Percentiles rank a stretch among this genome's conserved stretches.
Evolutionary conservation across 2,113 vertebrate species (phyloP).

Genomic region (Alosa alosa): DNA sequence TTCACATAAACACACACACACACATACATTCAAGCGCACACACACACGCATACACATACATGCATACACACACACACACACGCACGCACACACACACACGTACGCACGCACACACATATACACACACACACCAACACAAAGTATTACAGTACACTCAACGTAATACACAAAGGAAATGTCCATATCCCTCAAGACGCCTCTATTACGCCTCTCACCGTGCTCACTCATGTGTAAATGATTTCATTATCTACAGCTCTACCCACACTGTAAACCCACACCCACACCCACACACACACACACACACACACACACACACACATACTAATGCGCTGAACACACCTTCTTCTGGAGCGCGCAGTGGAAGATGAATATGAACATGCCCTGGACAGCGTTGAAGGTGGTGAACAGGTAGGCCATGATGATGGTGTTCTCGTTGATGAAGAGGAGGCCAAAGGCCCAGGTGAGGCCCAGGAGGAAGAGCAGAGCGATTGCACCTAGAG

Average conservation of each 20-base stretch:
- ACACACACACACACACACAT: conserved; percentile 24
- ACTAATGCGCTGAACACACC: conserved; percentile 58
- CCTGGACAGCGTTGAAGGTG: conserved; percentile 93
- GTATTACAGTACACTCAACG: not conserved
- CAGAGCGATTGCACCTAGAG: conserved; percentile 81
- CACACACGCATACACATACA: not conserved
- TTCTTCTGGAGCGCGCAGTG: conserved; percentile 94
- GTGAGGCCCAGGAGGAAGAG: conserved; percentile 88
- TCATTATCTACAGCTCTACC: conserved; percentile 29
- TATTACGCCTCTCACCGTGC: not conserved
- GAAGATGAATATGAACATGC: conserved; percentile 95
- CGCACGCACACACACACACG: not conserved
- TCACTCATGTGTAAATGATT: not conserved
- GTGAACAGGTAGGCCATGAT: conserved; percentile 94
- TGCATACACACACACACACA: not conserved
- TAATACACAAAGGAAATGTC: not conserved
- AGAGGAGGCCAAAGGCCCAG: conserved; percentile 91
- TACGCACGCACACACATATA: not conserved
- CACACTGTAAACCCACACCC: conserved; percentile 55
- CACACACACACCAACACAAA: not conserved
- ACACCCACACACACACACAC: conserved; percentile 33
- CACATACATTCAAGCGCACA: not conserved
- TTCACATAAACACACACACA: not conserved
- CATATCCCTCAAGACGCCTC: not conserved
- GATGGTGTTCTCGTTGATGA: conserved; percentile 87